Evolutionary conservation across 2,797 vertebrate genomes (phyloP).

Genomic region (Pelobates cultripes): DNA sequence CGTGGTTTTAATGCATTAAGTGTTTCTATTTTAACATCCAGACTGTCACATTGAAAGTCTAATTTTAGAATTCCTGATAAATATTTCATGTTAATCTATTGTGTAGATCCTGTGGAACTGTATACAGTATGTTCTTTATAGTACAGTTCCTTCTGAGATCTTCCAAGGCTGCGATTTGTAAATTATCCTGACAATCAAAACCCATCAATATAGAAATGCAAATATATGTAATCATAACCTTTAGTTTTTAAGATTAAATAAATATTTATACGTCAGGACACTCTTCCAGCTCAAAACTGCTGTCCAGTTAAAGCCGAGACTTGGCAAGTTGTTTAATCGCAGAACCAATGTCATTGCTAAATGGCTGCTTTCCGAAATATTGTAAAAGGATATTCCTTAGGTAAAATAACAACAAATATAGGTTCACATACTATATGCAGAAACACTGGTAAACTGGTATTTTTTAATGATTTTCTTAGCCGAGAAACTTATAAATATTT

Average conservation of each 20-base stretch:
- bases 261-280: constrained; percentile 9
- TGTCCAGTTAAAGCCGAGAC: background rate
- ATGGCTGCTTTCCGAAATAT: background rate
- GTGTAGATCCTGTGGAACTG: background rate
- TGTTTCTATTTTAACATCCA: background rate
- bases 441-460: no score
- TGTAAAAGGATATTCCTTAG: no score
- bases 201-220: constrained; percentile 3
- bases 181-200: constrained; percentile 12
- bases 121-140: constrained; percentile 1
- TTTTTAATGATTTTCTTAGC: no score
- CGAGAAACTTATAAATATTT: no score
- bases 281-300: background rate
- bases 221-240: background rate
- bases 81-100: background rate
- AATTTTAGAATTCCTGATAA: background rate
- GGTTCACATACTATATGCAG: no score
- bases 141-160: background rate
- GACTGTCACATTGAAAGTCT: background rate
- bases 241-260: constrained; percentile 7
- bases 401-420: no score
- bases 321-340: constrained; percentile 5
- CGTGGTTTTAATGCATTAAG: background rate
- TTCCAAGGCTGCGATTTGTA: constrained; percentile 11
- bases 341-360: background rate